Conservation (phyloP, 2,113 vertebrate genomes). For the Callipepla californica region DNA sequence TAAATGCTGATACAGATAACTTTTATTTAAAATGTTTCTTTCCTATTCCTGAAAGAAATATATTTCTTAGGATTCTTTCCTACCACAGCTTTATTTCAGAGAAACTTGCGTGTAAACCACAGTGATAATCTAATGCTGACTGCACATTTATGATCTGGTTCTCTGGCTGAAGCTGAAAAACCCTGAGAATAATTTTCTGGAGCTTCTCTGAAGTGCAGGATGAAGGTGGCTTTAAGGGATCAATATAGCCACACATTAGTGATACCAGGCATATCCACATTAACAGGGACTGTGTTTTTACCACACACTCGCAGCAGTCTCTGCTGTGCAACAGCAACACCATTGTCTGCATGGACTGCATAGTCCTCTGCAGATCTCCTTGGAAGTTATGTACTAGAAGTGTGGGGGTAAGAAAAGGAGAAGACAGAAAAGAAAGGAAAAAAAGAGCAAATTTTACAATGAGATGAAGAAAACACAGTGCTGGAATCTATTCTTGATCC, state of each 20-base stretch:
- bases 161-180: not conserved
- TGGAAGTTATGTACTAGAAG: not conserved
- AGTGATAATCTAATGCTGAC: not conserved
- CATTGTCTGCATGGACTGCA: not conserved
- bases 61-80: not conserved
- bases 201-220: not conserved
- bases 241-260: not conserved
- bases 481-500: not conserved
- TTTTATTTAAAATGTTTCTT: not conserved
- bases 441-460: not conserved
- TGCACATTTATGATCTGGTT: not conserved
- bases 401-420: not conserved
- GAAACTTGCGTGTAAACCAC: not conserved
- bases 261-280: not conserved
- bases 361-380: not conserved
- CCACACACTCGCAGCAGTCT: not conserved
- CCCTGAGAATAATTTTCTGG: not conserved
- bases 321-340: fast-evolving
- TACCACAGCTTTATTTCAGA: not conserved
- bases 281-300: not conserved
- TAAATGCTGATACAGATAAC: not conserved
- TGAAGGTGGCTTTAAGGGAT: not conserved
- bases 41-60: not conserved
- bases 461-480: not conserved
- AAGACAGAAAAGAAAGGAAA: not conserved